Base-by-base conservation (phyloP, 2,113 vertebrate species). In the Ornithorhynchus anatinus region DNA sequence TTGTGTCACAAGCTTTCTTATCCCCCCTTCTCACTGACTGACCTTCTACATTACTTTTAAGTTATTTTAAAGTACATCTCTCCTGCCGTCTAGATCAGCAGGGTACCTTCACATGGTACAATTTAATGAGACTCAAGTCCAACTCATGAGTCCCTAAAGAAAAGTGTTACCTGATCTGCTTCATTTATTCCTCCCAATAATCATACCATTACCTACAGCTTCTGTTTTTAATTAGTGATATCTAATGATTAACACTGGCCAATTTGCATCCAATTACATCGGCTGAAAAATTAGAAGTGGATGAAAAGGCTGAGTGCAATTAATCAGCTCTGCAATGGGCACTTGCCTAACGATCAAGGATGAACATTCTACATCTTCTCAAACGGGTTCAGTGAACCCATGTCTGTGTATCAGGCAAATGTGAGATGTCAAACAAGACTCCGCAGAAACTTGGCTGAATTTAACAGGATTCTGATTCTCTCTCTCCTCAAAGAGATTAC, bases 131-230 rank as follows among this genome's bases (percentile, higher is more conserved):
- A 70, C 69, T 81, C 60, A 63, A 36, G 57, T 84, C 86, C 68
- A 87, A 90, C 63, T 69, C 89, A 87, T 48, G 51, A 80, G 61
- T 82, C 78, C 61, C 84, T 64, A 54, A 76, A 84, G 84, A 86
- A 86, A 89, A 86, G 70, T 43, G 53, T 75, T 88, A 87, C 84
- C 65, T 85, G 79, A 88, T 86, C 72, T 59, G 74, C 72, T 91
- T 86, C 88, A 89, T 90, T 92, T 92, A 86, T 89, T 92, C 88
- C 69, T 83, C 89, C 86, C 73, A 89, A 84, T 90, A 90, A 90
- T 87, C 87, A 89, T 89, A 89, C 76, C 69, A 91, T 87, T 85
- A 85, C 89, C 75, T 88, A 80, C 67, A 89, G 84, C 75, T 91
- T 89, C 87, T 87, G 78, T 81, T 92, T 92, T 90, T 90, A 92